Base-by-base conservation (phyloP, 2,888 invertebrate genomes). In the Ectemnius continuus region DNA sequence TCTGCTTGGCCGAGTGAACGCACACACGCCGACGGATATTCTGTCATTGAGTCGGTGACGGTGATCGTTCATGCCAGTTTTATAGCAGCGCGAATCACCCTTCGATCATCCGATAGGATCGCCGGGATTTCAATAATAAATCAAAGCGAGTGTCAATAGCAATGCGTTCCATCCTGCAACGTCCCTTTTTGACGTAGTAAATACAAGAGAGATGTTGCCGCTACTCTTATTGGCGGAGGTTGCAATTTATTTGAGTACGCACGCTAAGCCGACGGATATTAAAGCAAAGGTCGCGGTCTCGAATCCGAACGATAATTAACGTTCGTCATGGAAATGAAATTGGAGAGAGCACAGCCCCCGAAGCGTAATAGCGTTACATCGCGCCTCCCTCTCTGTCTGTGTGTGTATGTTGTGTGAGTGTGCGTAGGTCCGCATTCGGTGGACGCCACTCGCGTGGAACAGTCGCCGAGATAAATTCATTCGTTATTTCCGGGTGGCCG, bases 401-500 rank as follows among this genome's bases (percentile, higher is more conserved):
- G 36, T 36, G 36, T 36, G 36, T 36, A 1, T 23, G 23, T 23
- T 36, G 8, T 6, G 36, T 8, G 36, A 11, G 20, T 46, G 75
- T 47, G 64, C 63, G 16, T 6, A 71, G 58, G 52, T 63, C 52
- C 18, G 47, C 72, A 26, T 69, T 69, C 64, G 61, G 14, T 11
- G 47, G 58, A 14, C 58, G 16, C 60, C 58, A 71, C 66, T 61
- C 63, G 60, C 45, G 73, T 65, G 62, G 75, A 76, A 84, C 65
- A 64, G 63, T 78, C 75, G 60, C 61, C 56, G 65, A 67, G 71
- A 78, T 79, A 79, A 77, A 85, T 84, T 79, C 78, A 76, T 83
- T 80, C 78, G 80, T 82, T 86, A 76, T 86, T 85, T 84, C 80
- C 78, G 80, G 61, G 75, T 70, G 68, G 78, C 59, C 65, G 71